phyloP scores from a whole-genome alignment of 2,797 vertebrate species.

The Tenualosa thibaudeaui region DNA sequence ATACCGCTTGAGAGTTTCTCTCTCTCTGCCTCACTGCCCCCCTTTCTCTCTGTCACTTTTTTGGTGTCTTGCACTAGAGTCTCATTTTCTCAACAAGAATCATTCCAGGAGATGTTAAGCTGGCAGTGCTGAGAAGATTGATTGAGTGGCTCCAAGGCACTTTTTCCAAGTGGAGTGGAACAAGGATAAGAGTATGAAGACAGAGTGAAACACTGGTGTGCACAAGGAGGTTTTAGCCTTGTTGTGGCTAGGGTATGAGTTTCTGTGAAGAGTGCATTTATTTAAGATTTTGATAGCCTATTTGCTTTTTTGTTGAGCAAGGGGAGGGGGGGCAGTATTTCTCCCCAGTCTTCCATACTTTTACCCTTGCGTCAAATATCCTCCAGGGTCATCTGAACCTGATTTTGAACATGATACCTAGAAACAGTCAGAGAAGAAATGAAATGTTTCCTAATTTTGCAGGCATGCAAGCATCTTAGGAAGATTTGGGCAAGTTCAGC shows the following conservation, averaged over 20 bases:
- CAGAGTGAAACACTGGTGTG: neutral
- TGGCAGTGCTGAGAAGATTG: neutral
- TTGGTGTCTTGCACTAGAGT: neutral
- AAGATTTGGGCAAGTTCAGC: too few species aligned
- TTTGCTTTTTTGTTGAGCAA: neutral
- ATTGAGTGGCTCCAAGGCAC: neutral
- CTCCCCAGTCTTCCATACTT: too few species aligned
- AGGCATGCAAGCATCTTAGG: neutral
- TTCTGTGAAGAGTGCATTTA: too few species aligned
- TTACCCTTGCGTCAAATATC: too few species aligned
- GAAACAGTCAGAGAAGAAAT: neutral
- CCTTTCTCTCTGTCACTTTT: neutral
- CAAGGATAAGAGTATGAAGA: neutral
- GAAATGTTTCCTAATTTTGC: neutral
- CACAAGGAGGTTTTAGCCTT: neutral
- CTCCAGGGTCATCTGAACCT: too few species aligned
- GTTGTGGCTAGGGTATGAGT: too few species aligned
- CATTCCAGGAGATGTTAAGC: constrained; percentile 1
- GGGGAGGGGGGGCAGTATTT: too few species aligned
- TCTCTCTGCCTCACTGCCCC: neutral
- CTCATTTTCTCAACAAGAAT: constrained; percentile 24
- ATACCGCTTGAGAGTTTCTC: neutral
- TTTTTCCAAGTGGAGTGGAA: neutral
- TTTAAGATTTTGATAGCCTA: too few species aligned
- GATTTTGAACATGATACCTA: neutral